These are phyloP conservation scores for Eupleurogrammus muticus DNA, from an alignment of 2,797 vertebrate species.

Conservation along the genomic window DNA sequence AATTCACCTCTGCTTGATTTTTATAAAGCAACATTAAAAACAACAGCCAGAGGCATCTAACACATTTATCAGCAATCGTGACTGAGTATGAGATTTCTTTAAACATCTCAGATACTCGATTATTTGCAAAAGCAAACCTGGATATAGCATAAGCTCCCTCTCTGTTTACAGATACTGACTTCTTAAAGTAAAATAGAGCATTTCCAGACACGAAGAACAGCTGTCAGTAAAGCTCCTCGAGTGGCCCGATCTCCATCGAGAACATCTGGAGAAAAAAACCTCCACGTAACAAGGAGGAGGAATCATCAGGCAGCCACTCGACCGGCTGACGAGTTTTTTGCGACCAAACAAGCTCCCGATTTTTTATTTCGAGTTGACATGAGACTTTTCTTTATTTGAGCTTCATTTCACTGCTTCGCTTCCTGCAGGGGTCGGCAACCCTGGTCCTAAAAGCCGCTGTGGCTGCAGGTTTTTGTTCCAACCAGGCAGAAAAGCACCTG, in stretches of 20 bases:
- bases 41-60: neutral
- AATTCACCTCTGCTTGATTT: neutral
- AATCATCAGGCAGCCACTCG: neutral
- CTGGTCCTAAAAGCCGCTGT: too few relatives aligned
- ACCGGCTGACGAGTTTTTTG: neutral
- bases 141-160: neutral
- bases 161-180: neutral
- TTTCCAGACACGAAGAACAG: slow-evolving; percentile 4
- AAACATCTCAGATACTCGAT: neutral
- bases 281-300: slow-evolving; percentile 11
- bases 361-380: neutral
- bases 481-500: too few relatives aligned
- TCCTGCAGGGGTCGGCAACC: too few relatives aligned
- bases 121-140: neutral
- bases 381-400: too few relatives aligned
- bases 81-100: neutral
- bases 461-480: too few relatives aligned
- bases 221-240: slow-evolving; percentile 3
- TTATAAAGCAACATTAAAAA: neutral
- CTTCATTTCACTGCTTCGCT: too few relatives aligned
- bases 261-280: slow-evolving; percentile 37
- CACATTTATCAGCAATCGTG: neutral
- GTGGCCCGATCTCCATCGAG: neutral
- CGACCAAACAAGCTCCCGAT: neutral
- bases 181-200: neutral